Percentiles rank a stretch among this genome's conserved stretches.
Evolutionary conservation across 35 echinoderm and acorn worm species (phyloP).

Genomic region (Apostichopus japonicus): DNA sequence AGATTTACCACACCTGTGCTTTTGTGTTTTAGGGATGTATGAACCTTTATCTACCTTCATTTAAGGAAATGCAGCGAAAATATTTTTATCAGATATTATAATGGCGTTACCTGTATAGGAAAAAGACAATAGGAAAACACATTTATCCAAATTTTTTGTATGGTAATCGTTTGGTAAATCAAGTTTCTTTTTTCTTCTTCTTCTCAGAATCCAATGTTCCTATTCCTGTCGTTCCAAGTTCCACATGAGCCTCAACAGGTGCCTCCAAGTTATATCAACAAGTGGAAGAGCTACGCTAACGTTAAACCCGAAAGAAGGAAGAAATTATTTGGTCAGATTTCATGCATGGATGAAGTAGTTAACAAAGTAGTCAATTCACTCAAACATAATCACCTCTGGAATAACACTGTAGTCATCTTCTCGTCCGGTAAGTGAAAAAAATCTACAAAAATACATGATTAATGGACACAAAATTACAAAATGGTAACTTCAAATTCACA

Average conservation of each 20-base stretch:
- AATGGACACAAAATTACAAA: no score
- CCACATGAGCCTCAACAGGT: conserved; percentile 14
- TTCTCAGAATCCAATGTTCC: conserved; percentile 39
- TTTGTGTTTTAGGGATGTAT: no score
- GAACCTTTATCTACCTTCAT: no score
- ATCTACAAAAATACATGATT: not conserved
- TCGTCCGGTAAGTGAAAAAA: conserved; percentile 7
- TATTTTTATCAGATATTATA: no score
- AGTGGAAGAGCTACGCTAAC: conserved; percentile 17
- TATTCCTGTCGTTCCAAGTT: conserved; percentile 40
- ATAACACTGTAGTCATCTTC: conserved; percentile 39
- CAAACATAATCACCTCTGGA: not conserved
- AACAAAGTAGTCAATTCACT: conserved; percentile 14
- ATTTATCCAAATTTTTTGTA: no score
- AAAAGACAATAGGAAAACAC: no score
- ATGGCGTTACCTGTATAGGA: no score
- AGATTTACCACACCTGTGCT: no score
- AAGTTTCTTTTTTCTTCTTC: not conserved
- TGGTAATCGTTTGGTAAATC: not conserved
- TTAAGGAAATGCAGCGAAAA: no score
- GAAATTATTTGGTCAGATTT: conserved; percentile 28
- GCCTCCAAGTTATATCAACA: conserved; percentile 8
- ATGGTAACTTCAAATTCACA: no score
- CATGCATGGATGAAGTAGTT: conserved; percentile 34
- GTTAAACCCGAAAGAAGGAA: not conserved